These are phyloP conservation scores for Ptiloglossa arizonensis DNA, from an alignment of 1,140 invertebrate species.

Conservation along the genomic window DNA sequence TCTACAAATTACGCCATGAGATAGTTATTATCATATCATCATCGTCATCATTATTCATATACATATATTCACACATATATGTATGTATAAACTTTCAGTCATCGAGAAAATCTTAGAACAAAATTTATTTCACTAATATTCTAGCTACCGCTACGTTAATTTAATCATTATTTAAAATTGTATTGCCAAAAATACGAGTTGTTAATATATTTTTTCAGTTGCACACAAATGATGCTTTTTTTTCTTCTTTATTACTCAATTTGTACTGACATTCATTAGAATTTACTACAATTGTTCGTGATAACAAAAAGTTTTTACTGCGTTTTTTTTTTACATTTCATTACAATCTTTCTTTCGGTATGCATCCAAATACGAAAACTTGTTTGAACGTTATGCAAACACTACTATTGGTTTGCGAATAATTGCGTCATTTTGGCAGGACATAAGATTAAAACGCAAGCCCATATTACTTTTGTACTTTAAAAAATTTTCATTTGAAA, in stretches of 20 bases:
- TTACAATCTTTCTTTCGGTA: conserved; percentile 42
- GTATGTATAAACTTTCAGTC: conserved; percentile 74
- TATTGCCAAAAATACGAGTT: conserved; percentile 80
- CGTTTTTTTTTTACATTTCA: conserved; percentile 16
- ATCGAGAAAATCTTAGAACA: conserved; percentile 78
- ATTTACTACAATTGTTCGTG: conserved; percentile 68
- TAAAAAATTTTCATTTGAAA: conserved; percentile 26
- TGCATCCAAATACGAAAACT: conserved; percentile 41
- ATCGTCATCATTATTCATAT: conserved; percentile 41
- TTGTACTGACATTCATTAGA: conserved; percentile 80
- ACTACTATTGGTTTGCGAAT: conserved; percentile 21
- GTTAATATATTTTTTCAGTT: conserved; percentile 65
- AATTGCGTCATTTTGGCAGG: conserved; percentile 27
- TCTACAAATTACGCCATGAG: conserved; percentile 76
- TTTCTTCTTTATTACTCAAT: conserved; percentile 70
- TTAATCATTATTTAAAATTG: conserved; percentile 68
- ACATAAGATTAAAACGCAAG: conserved; percentile 39
- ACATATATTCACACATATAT: conserved; percentile 38
- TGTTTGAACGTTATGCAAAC: conserved; percentile 21
- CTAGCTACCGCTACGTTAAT: conserved; percentile 67
- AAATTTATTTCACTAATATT: conserved; percentile 71
- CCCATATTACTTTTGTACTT: conserved; percentile 53
- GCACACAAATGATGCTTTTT: conserved; percentile 58
- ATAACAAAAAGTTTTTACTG: conserved; percentile 57
- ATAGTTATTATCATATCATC: conserved; percentile 70